A percentile compares a stretch with the other conserved stretches of the same genome.
These are phyloP conservation scores for Rhegmatorhina hoffmannsi DNA, from an alignment of 2,113 vertebrate genomes.

Conservation along the genomic window DNA sequence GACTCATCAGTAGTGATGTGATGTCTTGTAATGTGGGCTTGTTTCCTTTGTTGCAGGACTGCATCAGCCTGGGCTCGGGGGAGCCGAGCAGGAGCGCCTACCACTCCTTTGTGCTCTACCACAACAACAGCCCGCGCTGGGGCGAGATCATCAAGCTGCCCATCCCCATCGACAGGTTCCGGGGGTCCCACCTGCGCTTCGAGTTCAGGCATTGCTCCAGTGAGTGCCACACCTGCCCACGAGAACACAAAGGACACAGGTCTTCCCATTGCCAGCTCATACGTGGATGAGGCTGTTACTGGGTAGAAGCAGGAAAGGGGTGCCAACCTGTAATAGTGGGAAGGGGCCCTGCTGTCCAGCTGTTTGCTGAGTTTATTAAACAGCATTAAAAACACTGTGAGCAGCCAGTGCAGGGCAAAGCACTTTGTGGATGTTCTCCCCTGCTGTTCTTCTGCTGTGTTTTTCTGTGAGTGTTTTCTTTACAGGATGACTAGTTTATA, in stretches of 20 bases:
- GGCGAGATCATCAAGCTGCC: constrained; percentile 93
- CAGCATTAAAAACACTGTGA: neutral
- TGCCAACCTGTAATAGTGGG: neutral
- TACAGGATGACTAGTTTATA: neutral
- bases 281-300: neutral
- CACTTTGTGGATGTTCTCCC: neutral
- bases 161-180: constrained; percentile 93
- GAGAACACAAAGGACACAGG: neutral
- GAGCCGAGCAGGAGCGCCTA: constrained; percentile 88
- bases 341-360: neutral
- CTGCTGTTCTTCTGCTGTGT: neutral
- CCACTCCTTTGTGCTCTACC: constrained; percentile 95
- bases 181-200: constrained; percentile 94
- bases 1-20: neutral
- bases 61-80: constrained; percentile 92
- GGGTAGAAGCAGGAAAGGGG: neutral
- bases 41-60: constrained; percentile 79
- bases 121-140: constrained; percentile 96
- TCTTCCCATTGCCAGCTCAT: neutral
- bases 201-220: constrained; percentile 98
- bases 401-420: neutral
- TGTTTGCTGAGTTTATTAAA: neutral
- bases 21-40: neutral
- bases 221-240: constrained; percentile 70
- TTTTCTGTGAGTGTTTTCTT: neutral